Conservation (phyloP, 2,797 vertebrate species). For the Pseudopleuronectes americanus region DNA sequence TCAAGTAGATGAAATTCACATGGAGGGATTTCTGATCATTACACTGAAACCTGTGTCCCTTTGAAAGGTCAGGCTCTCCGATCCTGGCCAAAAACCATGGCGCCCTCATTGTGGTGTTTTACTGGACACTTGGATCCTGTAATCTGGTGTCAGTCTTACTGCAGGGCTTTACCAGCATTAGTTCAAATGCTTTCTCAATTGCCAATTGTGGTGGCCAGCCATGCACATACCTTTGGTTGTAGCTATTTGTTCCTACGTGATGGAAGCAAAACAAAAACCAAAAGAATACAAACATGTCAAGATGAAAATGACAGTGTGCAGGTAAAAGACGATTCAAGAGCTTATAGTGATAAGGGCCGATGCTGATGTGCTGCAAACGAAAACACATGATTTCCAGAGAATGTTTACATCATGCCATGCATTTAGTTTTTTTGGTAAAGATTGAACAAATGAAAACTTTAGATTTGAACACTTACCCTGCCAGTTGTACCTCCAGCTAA, state of each 20-base stretch:
- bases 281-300: too few species aligned
- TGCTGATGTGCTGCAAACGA: too few species aligned
- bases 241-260: neutral
- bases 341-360: too few species aligned
- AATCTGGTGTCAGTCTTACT: conserved; percentile 55
- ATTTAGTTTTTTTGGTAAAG: too few species aligned
- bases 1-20: conserved; percentile 50
- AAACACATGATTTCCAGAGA: too few species aligned
- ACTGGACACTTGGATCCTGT: conserved; percentile 17
- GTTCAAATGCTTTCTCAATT: conserved; percentile 45
- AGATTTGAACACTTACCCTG: too few species aligned
- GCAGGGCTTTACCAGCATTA: conserved; percentile 28
- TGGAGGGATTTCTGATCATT: conserved; percentile 65
- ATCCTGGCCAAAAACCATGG: conserved; percentile 8
- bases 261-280: too few species aligned
- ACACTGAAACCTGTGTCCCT: conserved; percentile 54
- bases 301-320: too few species aligned
- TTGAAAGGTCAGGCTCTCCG: conserved; percentile 49
- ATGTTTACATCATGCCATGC: too few species aligned
- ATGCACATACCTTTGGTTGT: conserved; percentile 23
- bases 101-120: conserved; percentile 11
- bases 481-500: too few species aligned
- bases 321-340: too few species aligned
- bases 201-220: neutral
- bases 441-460: too few species aligned